phyloP scores from a whole-genome alignment of 2,113 vertebrate species.

The Prinia subflava region DNA sequence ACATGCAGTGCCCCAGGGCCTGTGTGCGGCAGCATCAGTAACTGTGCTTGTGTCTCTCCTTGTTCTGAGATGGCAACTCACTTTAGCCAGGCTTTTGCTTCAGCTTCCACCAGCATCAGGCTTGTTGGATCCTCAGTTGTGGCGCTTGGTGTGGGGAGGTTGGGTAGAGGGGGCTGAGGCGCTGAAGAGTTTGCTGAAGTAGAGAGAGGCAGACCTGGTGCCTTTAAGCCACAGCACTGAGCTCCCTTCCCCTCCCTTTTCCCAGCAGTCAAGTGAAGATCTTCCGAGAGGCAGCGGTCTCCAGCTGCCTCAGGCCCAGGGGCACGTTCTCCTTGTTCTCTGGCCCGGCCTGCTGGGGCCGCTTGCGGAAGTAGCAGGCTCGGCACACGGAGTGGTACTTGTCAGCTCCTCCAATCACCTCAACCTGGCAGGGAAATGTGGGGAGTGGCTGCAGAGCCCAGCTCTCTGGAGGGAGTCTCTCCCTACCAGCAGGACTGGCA shows the following conservation, averaged over 20 bases:
- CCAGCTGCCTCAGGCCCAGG: constrained; percentile 30
- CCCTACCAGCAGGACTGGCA: neutral
- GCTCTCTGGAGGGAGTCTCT: neutral
- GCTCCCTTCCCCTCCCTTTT: neutral
- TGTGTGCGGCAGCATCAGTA: neutral
- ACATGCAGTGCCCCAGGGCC: neutral
- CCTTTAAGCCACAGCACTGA: neutral
- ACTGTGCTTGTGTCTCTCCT: accelerated
- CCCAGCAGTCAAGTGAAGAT: constrained; percentile 73
- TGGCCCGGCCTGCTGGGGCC: neutral
- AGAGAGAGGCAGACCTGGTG: neutral
- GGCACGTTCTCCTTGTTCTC: constrained; percentile 81
- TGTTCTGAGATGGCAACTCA: neutral
- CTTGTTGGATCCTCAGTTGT: neutral
- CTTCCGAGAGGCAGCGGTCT: constrained; percentile 59
- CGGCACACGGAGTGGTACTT: constrained; percentile 93
- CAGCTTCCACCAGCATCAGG: neutral
- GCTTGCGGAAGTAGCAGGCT: constrained; percentile 81
- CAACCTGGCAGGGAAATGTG: constrained; percentile 74
- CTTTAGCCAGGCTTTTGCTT: neutral
- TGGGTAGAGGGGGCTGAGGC: neutral
- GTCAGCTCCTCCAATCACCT: constrained; percentile 94
- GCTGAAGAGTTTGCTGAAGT: neutral
- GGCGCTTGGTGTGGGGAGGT: accelerated
- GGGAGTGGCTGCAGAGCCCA: neutral